These are phyloP conservation scores for Lucinisca nassula DNA, from an alignment of 2,888 invertebrate species.

Conservation along the genomic window DNA sequence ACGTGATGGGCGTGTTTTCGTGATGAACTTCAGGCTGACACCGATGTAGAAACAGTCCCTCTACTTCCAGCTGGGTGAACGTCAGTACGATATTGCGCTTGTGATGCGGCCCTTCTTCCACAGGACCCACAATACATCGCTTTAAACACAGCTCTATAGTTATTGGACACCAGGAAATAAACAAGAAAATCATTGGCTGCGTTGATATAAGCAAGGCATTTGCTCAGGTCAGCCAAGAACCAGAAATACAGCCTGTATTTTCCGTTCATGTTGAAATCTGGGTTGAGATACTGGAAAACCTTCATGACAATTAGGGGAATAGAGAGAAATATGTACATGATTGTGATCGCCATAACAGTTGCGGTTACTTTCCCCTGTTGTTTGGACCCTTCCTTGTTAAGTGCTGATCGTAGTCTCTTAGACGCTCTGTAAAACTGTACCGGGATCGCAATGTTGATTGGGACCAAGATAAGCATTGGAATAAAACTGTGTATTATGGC, in stretches of 20 bases:
- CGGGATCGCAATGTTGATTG: slow-evolving; percentile 39
- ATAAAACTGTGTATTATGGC: slow-evolving; percentile 47
- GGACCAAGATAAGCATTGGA: slow-evolving; percentile 5
- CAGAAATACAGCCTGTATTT: slow-evolving; percentile 52
- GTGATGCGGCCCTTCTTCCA: not conserved
- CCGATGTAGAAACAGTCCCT: not conserved
- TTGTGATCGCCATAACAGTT: slow-evolving; percentile 41
- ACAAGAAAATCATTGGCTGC: slow-evolving; percentile 59
- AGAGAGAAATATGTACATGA: slow-evolving; percentile 40
- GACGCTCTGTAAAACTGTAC: slow-evolving; percentile 33
- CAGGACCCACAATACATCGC: slow-evolving; percentile 31
- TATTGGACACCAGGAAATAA: slow-evolving; percentile 49
- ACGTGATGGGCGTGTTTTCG: too few relatives aligned
- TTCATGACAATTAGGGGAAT: slow-evolving; percentile 55
- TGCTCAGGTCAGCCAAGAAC: slow-evolving; percentile 56
- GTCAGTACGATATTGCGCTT: not conserved
- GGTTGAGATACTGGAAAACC: slow-evolving; percentile 44
- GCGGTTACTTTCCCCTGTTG: slow-evolving; percentile 53
- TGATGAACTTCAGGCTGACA: too few relatives aligned
- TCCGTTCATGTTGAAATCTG: slow-evolving; percentile 58
- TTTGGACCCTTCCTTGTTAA: not conserved
- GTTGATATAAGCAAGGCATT: slow-evolving; percentile 53
- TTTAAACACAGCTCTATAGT: slow-evolving; percentile 43
- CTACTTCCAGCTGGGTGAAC: not conserved
- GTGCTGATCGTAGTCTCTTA: not conserved